Evolutionary conservation across 2,113 vertebrate genomes (phyloP), one percentile per base, ranked within the genome.

Genomic region (Illadopsis cleaveri): DNA sequence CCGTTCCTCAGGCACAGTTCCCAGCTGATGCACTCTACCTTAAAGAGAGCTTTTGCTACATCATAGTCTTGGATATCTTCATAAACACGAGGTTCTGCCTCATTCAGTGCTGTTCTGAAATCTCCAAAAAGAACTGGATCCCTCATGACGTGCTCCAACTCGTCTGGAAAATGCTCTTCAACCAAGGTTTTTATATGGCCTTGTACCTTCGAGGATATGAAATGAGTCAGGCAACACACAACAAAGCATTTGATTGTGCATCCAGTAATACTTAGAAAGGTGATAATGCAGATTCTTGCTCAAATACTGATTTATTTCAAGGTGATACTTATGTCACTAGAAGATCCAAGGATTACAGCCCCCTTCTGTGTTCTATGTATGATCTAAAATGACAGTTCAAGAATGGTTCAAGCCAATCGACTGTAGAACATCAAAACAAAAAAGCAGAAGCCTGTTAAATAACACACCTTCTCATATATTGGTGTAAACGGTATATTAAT

Each of bases 61-160:
- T 99, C 99, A 10, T 99, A 99, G 94, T 99, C 99, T 89, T 99
- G 98, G 78, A 99, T 98, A 93, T 99, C 99, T 82, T 99, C 99
- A 77, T 99, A 99, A 40, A 99, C n/a, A 27, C 99, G 98, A 7
- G 97, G 95, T 50, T 99, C 99, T 51, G 89, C 98, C 15, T 99
- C 99, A 5, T 93, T 98, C 82, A 99, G 97, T 8, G 99, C 99
- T 48, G 84, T 98, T 82, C 98, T 98, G 97, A 99, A 99, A 98
- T 99, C 99, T 86, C 99, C 99, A 92, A 99, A 99, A 54, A 99
- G 98, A 93, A 99, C 94, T 4, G 99, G 99, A 85, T 99, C 98
- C 89, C 97, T 98, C 98, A 99, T 98, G 42, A 98, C 97, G 1
- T 93, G 60, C 68, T 99, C 99, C 57, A 98, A 37, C 4, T 98